These are phyloP conservation scores for Gadopsis bispinosus DNA, from an alignment of 2,797 vertebrate genomes.

Conservation along the genomic window DNA sequence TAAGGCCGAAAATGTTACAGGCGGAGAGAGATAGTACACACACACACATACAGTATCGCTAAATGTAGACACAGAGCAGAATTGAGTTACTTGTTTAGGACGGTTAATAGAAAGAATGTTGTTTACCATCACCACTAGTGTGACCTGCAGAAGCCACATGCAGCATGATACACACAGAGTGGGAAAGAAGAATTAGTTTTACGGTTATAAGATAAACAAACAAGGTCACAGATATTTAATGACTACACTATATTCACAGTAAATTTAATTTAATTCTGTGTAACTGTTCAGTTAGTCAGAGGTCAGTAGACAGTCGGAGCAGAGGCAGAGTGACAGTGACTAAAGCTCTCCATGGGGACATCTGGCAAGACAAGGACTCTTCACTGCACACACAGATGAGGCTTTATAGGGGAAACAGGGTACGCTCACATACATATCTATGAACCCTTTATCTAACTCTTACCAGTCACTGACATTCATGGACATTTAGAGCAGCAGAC, in stretches of 20 bases:
- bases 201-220: constrained; percentile 27
- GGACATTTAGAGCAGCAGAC: constrained; percentile 60
- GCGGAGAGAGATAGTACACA: constrained; percentile 29
- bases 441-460: constrained; percentile 60
- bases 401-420: constrained; percentile 70
- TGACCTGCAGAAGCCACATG: constrained; percentile 78
- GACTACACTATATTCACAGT: not conserved
- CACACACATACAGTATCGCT: constrained; percentile 8
- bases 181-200: constrained; percentile 59
- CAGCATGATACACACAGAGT: constrained; percentile 55
- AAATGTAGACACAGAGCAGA: constrained; percentile 27
- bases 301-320: constrained; percentile 58
- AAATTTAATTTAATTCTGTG: constrained; percentile 25
- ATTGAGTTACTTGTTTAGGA: constrained; percentile 31
- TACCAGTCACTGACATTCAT: constrained; percentile 57
- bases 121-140: constrained; percentile 84
- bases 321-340: constrained; percentile 68
- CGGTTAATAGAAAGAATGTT: constrained; percentile 56
- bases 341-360: constrained; percentile 77
- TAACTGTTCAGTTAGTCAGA: constrained; percentile 52
- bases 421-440: constrained; percentile 57
- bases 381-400: constrained; percentile 74
- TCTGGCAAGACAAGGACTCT: constrained; percentile 80
- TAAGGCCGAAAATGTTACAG: constrained; percentile 54
- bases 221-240: constrained; percentile 2